Conservation (phyloP, 2,797 vertebrate genomes). For the Dicrostonyx torquatus region DNA sequence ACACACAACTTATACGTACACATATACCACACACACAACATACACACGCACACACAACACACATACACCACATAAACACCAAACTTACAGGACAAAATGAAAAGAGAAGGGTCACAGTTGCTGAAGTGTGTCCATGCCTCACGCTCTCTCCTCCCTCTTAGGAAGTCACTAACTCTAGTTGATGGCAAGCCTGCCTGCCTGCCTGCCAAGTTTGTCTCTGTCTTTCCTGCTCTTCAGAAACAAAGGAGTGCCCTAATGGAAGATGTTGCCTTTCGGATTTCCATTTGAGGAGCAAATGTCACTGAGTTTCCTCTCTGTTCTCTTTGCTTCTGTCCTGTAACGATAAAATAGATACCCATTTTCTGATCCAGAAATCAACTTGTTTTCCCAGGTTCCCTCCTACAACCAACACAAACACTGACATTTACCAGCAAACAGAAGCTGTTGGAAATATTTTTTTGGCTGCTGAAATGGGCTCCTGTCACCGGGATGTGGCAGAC, state of each 20-base stretch:
- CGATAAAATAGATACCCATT: constrained; percentile 57
- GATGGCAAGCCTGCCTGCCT: not conserved
- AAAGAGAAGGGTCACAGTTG: constrained; percentile 5
- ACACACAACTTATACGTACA: too few species aligned
- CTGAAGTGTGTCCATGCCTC: not conserved
- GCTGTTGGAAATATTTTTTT: constrained; percentile 81
- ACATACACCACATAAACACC: not conserved
- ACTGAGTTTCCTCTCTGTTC: constrained; percentile 42
- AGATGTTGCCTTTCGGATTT: constrained; percentile 30
- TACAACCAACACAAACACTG: constrained; percentile 67
- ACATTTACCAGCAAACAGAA: constrained; percentile 79
- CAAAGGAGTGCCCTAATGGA: constrained; percentile 41
- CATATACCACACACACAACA: too few species aligned
- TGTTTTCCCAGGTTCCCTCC: constrained; percentile 74
- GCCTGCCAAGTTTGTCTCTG: constrained; percentile 23
- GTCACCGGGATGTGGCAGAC: constrained; percentile 80
- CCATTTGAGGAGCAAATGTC: constrained; percentile 15
- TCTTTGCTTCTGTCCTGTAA: constrained; percentile 65
- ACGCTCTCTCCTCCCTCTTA: not conserved
- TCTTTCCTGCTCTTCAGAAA: constrained; percentile 48
- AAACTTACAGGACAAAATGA: not conserved
- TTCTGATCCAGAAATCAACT: constrained; percentile 54
- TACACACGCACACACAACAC: not conserved
- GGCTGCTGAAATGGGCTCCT: constrained; percentile 82
- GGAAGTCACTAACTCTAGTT: constrained; percentile 10